Evolutionary conservation across 1,140 invertebrate genomes (phyloP).

Genomic region (Bombyx mandarina): DNA sequence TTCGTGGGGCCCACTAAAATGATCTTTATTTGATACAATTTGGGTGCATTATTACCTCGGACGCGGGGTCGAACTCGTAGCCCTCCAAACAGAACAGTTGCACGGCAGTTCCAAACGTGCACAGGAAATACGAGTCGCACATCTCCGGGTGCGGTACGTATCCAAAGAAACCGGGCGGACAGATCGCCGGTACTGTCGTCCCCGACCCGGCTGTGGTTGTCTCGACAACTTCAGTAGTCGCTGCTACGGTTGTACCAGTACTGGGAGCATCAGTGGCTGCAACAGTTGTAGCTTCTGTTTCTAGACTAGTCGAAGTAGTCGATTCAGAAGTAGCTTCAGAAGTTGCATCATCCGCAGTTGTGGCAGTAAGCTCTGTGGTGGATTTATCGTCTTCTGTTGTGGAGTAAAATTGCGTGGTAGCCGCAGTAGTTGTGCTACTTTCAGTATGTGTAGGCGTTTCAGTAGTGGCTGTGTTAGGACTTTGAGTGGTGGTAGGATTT

Average conservation of each 20-base stretch:
- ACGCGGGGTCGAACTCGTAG: slow-evolving; percentile 6
- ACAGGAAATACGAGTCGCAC: slow-evolving; percentile 9
- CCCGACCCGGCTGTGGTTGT: neutral
- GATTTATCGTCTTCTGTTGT: neutral
- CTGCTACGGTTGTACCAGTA: neutral
- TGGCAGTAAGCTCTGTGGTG: neutral
- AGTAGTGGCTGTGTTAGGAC: neutral
- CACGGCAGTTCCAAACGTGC: slow-evolving; percentile 2
- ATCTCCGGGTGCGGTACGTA: slow-evolving; percentile 4
- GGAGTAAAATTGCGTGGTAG: neutral
- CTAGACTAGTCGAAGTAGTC: neutral
- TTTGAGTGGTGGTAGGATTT: neutral
- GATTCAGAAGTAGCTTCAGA: slow-evolving; percentile 1
- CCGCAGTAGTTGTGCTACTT: neutral
- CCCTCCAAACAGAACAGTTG: slow-evolving; percentile 6
- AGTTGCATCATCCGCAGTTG: neutral
- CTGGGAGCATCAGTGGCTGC: neutral
- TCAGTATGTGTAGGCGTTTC: slow-evolving; percentile 1
- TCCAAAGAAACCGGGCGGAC: slow-evolving; percentile 4
- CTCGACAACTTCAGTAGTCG: neutral
- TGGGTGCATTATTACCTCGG: neutral
- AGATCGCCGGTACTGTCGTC: neutral
- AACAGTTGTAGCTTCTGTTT: neutral
- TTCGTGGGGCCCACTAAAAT: too few relatives aligned
- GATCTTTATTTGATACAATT: too few relatives aligned